Evolutionary conservation across 2,888 invertebrate species (phyloP).

Genomic region (Tridacna gigas): DNA sequence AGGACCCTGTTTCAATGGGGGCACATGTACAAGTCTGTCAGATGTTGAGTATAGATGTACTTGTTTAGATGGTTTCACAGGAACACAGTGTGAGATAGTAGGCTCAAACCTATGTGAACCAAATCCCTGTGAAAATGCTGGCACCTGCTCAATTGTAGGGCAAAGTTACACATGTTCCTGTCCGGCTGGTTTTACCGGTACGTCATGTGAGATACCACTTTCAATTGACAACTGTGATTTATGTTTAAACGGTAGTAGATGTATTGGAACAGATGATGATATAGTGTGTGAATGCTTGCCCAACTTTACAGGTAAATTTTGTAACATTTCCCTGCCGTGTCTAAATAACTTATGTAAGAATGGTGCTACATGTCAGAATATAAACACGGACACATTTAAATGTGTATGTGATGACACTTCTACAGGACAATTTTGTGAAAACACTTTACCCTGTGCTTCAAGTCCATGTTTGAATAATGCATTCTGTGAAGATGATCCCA

Average conservation of each 20-base stretch:
- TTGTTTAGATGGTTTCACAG: slow-evolving; percentile 50
- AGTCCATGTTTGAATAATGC: slow-evolving; percentile 66
- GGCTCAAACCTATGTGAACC: slow-evolving; percentile 37
- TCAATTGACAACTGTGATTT: slow-evolving; percentile 33
- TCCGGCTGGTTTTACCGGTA: slow-evolving; percentile 61
- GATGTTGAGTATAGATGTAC: slow-evolving; percentile 41
- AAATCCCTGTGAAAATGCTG: slow-evolving; percentile 87
- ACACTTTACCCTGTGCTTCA: slow-evolving; percentile 60
- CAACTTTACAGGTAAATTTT: slow-evolving; percentile 74
- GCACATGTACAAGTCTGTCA: slow-evolving; percentile 47
- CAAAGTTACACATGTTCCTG: slow-evolving; percentile 67
- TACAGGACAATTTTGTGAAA: slow-evolving; percentile 68
- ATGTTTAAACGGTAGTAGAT: slow-evolving; percentile 42
- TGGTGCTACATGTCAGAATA: slow-evolving; percentile 92
- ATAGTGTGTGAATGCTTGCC: slow-evolving; percentile 71
- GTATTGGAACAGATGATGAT: slow-evolving; percentile 38
- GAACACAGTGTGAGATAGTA: slow-evolving; percentile 51
- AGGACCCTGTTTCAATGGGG: slow-evolving; percentile 57
- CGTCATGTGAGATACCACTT: slow-evolving; percentile 62
- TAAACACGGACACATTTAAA: slow-evolving; percentile 74
- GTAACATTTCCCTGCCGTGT: slow-evolving; percentile 74
- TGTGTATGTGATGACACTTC: slow-evolving; percentile 72
- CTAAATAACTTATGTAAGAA: slow-evolving; percentile 83
- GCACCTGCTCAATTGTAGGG: slow-evolving; percentile 90
- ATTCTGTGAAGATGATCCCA: slow-evolving; percentile 49